These are phyloP conservation scores for Anoura caudifer DNA, from an alignment of 2,113 vertebrate species.

Conservation along the genomic window DNA sequence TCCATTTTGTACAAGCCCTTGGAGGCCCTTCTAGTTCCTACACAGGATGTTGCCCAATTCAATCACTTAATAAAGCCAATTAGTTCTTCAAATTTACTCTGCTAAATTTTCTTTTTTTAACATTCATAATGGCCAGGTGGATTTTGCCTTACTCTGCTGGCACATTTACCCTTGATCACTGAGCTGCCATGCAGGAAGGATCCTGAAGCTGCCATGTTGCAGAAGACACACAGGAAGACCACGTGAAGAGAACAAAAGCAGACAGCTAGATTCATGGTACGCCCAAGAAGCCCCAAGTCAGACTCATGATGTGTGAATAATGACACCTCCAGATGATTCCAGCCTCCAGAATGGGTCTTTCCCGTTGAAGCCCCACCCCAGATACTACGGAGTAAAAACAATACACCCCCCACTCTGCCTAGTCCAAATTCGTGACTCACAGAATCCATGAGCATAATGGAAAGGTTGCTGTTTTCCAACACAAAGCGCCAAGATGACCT, in stretches of 20 bases:
- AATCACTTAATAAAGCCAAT: neutral
- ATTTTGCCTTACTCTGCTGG: neutral
- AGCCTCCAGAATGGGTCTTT: neutral
- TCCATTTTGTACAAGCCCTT: neutral
- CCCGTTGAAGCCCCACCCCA: neutral
- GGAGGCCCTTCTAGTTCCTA: neutral
- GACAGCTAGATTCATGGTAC: neutral
- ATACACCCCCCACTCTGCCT: neutral
- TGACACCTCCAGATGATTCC: neutral
- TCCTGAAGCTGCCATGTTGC: neutral
- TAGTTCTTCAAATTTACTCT: neutral
- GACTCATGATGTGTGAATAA: neutral
- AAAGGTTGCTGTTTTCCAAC: neutral
- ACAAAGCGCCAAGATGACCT: neutral
- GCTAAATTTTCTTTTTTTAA: neutral
- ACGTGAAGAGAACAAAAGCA: neutral
- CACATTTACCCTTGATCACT: neutral
- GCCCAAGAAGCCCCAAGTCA: neutral
- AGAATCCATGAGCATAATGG: neutral
- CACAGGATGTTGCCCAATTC: neutral
- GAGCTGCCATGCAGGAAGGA: neutral
- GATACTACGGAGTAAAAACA: neutral
- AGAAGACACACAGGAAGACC: neutral
- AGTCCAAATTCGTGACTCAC: neutral
- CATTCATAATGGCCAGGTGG: neutral